Conservation (phyloP, 2,113 vertebrate genomes). For the Ancistrus triradiatus region DNA sequence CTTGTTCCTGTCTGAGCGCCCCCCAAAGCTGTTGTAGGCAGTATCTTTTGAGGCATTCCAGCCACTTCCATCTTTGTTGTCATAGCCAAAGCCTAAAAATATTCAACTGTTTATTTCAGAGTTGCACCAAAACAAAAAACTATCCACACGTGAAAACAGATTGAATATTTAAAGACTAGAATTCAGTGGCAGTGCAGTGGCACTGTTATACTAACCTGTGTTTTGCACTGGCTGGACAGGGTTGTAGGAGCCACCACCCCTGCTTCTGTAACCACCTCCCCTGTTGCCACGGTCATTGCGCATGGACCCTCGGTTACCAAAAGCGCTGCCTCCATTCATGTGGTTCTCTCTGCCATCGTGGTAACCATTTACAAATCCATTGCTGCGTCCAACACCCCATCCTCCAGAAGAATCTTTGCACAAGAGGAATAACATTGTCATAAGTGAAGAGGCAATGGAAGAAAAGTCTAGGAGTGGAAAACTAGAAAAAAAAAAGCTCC, state of each 20-base stretch:
- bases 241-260: conserved; percentile 61
- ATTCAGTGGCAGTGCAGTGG: too few species aligned
- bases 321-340: conserved; percentile 62
- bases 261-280: conserved; percentile 63
- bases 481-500: too few species aligned
- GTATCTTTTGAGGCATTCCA: conserved; percentile 84
- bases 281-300: conserved; percentile 68
- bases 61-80: conserved; percentile 74
- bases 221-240: conserved; percentile 63
- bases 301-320: conserved; percentile 63
- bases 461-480: too few species aligned
- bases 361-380: conserved; percentile 74
- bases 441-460: too few species aligned
- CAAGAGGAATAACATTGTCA: too few species aligned
- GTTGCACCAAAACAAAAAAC: background rate
- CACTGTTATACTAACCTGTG: conserved; percentile 20
- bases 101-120: background rate
- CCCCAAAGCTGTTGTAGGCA: conserved; percentile 87
- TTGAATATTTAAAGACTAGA: too few species aligned
- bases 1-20: conserved; percentile 78
- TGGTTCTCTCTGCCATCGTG: conserved; percentile 66
- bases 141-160: background rate
- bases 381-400: conserved; percentile 68
- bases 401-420: conserved; percentile 62
- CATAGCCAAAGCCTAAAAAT: conserved; percentile 63